These are phyloP conservation scores for Anthophora plumipes DNA, from an alignment of 2,888 invertebrate genomes.

Conservation along the genomic window DNA sequence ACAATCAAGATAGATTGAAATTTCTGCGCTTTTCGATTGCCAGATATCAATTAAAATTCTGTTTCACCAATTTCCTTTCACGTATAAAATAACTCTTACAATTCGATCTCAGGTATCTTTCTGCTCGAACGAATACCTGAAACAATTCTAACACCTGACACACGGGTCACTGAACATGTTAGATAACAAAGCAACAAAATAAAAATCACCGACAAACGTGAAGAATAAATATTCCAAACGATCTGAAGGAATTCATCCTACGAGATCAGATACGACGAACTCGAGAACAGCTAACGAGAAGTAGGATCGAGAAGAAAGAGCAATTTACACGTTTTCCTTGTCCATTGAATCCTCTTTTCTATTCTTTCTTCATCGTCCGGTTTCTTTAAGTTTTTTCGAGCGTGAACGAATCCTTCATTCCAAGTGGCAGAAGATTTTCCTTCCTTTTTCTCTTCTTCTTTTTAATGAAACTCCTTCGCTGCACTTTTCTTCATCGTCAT, in stretches of 20 bases:
- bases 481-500: slow-evolving; percentile 1
- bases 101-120: too few relatives aligned
- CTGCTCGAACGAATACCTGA: too few relatives aligned
- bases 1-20: too few relatives aligned
- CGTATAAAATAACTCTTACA: too few relatives aligned
- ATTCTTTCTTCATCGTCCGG: background rate
- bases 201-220: too few relatives aligned
- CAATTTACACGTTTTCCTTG: background rate
- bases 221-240: background rate
- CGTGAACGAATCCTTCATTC: slow-evolving; percentile 10
- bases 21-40: too few relatives aligned
- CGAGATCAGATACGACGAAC: background rate
- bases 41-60: too few relatives aligned
- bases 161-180: too few relatives aligned
- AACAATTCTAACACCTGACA: too few relatives aligned
- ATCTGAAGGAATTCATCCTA: background rate
- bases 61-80: too few relatives aligned
- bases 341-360: background rate
- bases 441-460: too few relatives aligned
- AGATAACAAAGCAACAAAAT: too few relatives aligned
- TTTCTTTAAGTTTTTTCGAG: background rate
- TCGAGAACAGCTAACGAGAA: background rate
- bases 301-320: background rate
- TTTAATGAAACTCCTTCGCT: slow-evolving; percentile 10
- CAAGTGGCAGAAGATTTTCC: background rate